A percentile compares a stretch with the other conserved stretches of the same genome.
These are phyloP conservation scores for Aspidiotus rigidus DNA, from an alignment of 2,888 invertebrate genomes.

Conservation along the genomic window DNA sequence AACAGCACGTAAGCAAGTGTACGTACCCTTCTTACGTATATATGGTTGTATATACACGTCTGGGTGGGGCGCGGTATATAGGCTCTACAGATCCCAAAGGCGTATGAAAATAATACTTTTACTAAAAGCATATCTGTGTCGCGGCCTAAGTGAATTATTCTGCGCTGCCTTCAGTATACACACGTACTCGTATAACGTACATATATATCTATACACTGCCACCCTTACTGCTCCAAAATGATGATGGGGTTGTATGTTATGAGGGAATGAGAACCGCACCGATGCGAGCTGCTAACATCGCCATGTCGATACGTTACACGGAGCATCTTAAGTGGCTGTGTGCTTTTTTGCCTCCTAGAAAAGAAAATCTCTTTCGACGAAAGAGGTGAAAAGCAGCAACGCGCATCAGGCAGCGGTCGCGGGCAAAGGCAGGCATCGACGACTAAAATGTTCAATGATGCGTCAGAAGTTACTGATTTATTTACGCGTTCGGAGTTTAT, in stretches of 20 bases:
- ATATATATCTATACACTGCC: background rate
- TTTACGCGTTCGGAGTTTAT: no score
- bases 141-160: conserved; percentile 37
- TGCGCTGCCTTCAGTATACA: conserved; percentile 30
- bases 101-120: conserved; percentile 41
- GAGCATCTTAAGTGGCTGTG: conserved; percentile 12
- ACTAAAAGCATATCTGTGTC: conserved; percentile 42
- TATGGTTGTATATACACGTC: background rate
- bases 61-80: conserved; percentile 9
- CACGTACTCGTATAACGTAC: conserved; percentile 3
- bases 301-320: conserved; percentile 1
- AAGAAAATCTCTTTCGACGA: conserved; percentile 1
- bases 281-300: background rate
- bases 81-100: conserved; percentile 36
- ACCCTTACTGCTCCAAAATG: background rate
- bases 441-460: no score
- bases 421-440: no score
- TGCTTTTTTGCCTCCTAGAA: background rate
- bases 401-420: no score
- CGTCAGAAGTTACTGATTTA: no score
- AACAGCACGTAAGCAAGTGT: background rate
- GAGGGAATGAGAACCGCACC: conserved; percentile 5
- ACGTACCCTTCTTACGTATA: background rate
- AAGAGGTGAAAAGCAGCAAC: background rate
- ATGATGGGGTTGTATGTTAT: conserved; percentile 7